Evolutionary conservation across 2,113 vertebrate species (phyloP), one percentile per base, ranked within the genome.

Genomic region (Spheniscus mendiculus): DNA sequence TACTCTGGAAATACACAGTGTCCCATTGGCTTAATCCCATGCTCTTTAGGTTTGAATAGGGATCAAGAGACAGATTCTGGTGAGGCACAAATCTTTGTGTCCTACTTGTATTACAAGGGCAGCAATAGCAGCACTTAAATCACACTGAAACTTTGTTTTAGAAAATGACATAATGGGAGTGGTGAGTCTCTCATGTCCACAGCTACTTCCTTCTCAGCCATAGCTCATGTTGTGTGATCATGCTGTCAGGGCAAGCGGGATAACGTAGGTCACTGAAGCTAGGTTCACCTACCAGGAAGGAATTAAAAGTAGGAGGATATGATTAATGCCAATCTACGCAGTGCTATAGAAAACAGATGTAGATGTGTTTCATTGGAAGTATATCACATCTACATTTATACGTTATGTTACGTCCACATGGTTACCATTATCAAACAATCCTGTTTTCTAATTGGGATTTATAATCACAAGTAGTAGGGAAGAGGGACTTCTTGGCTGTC

Each of bases 111-210:
- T 74, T 87, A 92, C 86, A 82, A 67, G 16, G 59, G 62, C 61
- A 65, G 73, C 66, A 95, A 91, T 52, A 95, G 62, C 87, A 95
- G 56, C 36, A 61, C 52, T 97, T 96, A 93, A 95, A 95, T 95
- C 86, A 97, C 70, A 76, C 49, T 82, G 86, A 84, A 91, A 78
- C 62, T 84, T 95, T 82, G 56, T 52, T 79, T 82, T 83, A 93
- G 79, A 85, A 94, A 90, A 90, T 95, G 82, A 96, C 93, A 88
- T 96, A 89, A 96, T 94, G 94, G 96, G 93, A 89, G 83, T 94
- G 91, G 91, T 95, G 95, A 92, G 77, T 87, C 65, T 94, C 72
- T 94, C 49, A 89, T 71, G 83, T 93, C 94, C 52, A 38, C 83
- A 76, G 80, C 89, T 91, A 56, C 88, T 95, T 96, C 87, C 87